Conservation (phyloP, 2,113 vertebrate species). For the Aphyosemion australe region DNA sequence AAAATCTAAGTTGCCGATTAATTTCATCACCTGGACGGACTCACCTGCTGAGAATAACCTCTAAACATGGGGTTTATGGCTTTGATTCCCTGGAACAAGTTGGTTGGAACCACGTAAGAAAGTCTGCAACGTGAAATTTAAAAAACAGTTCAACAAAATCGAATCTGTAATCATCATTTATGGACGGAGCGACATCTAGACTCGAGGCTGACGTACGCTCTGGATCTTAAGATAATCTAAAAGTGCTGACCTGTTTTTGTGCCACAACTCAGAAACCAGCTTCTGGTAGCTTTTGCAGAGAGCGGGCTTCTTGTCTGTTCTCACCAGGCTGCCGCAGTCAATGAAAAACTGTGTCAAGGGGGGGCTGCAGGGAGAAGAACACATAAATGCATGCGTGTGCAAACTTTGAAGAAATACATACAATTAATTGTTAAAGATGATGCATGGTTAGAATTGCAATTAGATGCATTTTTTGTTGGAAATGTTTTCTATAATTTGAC, state of each 20-base stretch:
- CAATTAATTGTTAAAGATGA: not conserved
- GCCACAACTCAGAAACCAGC: slow-evolving; percentile 95
- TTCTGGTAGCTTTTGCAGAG: slow-evolving; percentile 99
- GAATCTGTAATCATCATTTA: not conserved
- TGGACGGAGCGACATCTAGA: not conserved
- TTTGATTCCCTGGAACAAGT: slow-evolving; percentile 98
- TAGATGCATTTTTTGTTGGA: too few species aligned
- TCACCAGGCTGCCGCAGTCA: slow-evolving; percentile 91
- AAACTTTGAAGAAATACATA: not conserved
- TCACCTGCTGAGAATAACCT: slow-evolving; percentile 97
- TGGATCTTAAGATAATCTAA: not conserved
- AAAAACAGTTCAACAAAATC: not conserved
- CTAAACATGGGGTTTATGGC: slow-evolving; percentile 95
- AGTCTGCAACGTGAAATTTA: slow-evolving; percentile 79
- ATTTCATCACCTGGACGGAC: slow-evolving; percentile 40
- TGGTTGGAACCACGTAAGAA: slow-evolving; percentile 94
- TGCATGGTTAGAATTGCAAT: too few species aligned
- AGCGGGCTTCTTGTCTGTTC: slow-evolving; percentile 96
- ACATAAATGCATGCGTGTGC: not conserved
- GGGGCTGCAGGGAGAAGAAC: slow-evolving; percentile 78
- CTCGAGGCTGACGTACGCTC: not conserved
- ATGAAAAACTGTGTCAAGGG: slow-evolving; percentile 96
- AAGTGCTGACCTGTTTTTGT: slow-evolving; percentile 87
- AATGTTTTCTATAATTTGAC: not conserved
- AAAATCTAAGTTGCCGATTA: slow-evolving; percentile 11